Conservation (phyloP, 1,140 invertebrate species). For the Bombus cullumanus region DNA sequence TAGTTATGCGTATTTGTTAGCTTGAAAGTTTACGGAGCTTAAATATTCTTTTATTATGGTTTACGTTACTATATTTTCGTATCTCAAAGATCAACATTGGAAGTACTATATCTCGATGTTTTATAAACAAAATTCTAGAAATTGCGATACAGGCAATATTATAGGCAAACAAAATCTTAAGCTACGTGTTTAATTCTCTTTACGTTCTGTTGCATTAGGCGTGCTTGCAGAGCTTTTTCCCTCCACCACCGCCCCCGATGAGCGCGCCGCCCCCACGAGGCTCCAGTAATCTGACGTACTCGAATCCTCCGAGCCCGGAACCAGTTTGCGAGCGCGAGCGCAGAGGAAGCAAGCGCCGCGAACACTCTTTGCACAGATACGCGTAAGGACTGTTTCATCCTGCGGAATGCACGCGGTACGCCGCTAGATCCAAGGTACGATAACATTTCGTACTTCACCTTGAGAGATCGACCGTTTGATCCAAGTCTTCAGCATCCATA, state of each 20-base stretch:
- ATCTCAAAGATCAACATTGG: too few relatives aligned
- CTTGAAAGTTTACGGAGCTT: too few relatives aligned
- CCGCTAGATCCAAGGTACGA: conserved; percentile 58
- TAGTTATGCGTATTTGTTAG: too few relatives aligned
- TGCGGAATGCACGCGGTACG: conserved; percentile 27
- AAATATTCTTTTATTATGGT: too few relatives aligned
- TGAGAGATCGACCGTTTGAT: conserved; percentile 35
- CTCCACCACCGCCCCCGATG: conserved; percentile 81
- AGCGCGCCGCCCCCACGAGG: conserved; percentile 78
- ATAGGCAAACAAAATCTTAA: neutral
- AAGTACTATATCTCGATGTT: too few relatives aligned
- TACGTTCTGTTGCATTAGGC: conserved; percentile 70
- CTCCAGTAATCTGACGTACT: conserved; percentile 80
- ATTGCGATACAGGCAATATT: neutral
- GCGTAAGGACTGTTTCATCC: conserved; percentile 73
- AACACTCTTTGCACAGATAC: conserved; percentile 81
- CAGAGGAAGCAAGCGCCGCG: conserved; percentile 80
- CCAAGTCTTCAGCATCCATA: conserved; percentile 38
- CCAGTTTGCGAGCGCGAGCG: conserved; percentile 78
- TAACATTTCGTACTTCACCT: conserved; percentile 38
- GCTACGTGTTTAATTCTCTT: neutral
- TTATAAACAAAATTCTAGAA: too few relatives aligned
- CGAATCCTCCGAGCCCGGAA: conserved; percentile 81
- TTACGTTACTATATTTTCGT: too few relatives aligned
- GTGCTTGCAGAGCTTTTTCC: conserved; percentile 83